Evolutionary conservation across 2,113 vertebrate genomes (phyloP).

Genomic region (Fukomys damarensis): DNA sequence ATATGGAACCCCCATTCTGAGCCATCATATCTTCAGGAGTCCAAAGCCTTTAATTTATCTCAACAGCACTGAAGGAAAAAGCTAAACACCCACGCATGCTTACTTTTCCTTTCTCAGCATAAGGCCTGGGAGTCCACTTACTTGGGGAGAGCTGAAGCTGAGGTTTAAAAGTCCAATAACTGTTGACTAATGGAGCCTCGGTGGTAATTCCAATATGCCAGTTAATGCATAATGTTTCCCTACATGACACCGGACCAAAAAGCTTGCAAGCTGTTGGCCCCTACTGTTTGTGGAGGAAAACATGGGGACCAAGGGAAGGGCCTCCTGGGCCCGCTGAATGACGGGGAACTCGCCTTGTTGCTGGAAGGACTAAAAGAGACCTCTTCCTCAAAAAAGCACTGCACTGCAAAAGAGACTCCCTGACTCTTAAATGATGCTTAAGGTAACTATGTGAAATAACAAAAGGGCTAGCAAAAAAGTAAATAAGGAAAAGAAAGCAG

Average conservation of each 20-base stretch:
- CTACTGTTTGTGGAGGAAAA: not conserved
- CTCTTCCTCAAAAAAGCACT: conserved; percentile 38
- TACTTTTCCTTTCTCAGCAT: conserved; percentile 37
- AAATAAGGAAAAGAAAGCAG: conserved; percentile 59
- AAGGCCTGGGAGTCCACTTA: conserved; percentile 44
- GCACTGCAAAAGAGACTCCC: not conserved
- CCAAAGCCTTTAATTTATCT: conserved; percentile 45
- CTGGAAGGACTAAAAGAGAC: not conserved
- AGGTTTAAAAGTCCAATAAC: conserved; percentile 70
- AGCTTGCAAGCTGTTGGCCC: conserved; percentile 52
- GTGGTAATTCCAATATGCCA: conserved; percentile 65
- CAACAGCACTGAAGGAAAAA: not conserved
- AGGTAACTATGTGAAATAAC: conserved; percentile 63
- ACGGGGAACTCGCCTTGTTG: not conserved
- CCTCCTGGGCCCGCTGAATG: rapidly evolving
- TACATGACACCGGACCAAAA: conserved; percentile 71
- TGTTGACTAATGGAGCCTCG: conserved; percentile 61
- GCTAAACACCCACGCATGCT: rapidly evolving
- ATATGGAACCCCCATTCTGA: not conserved
- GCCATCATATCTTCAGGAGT: not conserved
- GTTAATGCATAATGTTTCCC: conserved; percentile 58
- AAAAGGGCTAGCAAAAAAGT: conserved; percentile 68
- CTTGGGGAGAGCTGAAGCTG: not conserved
- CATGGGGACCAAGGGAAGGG: not conserved
- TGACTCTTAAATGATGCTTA: conserved; percentile 61